These are phyloP conservation scores for Euzetes globulus DNA, from an alignment of 2,888 invertebrate species.

Conservation along the genomic window DNA sequence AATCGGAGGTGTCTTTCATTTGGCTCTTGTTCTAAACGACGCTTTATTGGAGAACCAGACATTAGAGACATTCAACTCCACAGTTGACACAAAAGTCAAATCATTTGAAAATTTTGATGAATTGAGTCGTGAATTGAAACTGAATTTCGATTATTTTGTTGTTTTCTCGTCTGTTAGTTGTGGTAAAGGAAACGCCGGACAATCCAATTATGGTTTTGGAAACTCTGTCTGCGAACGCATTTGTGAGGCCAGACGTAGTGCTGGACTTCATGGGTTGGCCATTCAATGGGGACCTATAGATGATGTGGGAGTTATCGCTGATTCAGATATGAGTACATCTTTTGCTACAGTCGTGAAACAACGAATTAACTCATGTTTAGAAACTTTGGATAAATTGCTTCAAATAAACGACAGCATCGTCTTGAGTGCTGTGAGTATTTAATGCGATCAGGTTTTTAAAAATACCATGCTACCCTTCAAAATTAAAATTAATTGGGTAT, in stretches of 20 bases:
- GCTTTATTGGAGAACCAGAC: slow-evolving; percentile 78
- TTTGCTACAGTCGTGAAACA: slow-evolving; percentile 86
- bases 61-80: slow-evolving; percentile 67
- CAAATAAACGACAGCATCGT: too few relatives aligned
- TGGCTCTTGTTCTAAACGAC: slow-evolving; percentile 74
- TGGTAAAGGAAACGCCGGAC: slow-evolving; percentile 91
- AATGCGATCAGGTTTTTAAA: too few relatives aligned
- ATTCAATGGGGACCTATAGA: slow-evolving; percentile 99
- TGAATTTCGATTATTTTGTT: slow-evolving; percentile 78
- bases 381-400: slow-evolving; percentile 77
- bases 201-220: slow-evolving; percentile 89
- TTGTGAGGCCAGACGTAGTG: slow-evolving; percentile 71
- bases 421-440: too few relatives aligned
- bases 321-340: slow-evolving; percentile 53
- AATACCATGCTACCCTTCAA: too few relatives aligned
- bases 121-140: slow-evolving; percentile 66
- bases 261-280: slow-evolving; percentile 75
- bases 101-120: slow-evolving; percentile 74
- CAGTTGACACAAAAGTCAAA: slow-evolving; percentile 73
- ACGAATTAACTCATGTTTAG: slow-evolving; percentile 79
- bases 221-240: slow-evolving; percentile 97
- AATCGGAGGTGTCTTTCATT: slow-evolving; percentile 82
- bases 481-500: too few relatives aligned
- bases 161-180: slow-evolving; percentile 93
- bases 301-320: slow-evolving; percentile 77